phyloP scores from a whole-genome alignment of 2,888 invertebrate species.

The Dichetophora obliterata region DNA sequence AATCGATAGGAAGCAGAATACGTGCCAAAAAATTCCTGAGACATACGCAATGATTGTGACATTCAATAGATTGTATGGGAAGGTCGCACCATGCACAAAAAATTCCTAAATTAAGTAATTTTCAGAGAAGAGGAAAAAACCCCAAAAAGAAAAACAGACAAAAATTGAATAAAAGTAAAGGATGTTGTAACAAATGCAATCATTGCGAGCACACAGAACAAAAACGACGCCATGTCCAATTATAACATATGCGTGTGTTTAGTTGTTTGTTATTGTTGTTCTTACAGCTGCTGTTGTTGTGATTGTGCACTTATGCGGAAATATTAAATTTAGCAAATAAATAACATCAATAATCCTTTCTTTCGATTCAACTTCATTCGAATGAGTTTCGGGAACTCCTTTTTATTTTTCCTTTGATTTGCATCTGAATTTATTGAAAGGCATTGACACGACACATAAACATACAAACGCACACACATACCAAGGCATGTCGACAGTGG shows the following conservation, averaged over 20 bases:
- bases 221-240: not conserved
- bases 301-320: slow-evolving; percentile 50
- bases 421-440: slow-evolving; percentile 32
- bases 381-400: slow-evolving; percentile 2
- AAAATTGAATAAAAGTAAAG: not conserved
- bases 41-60: slow-evolving; percentile 13
- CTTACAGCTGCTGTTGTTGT: slow-evolving; percentile 31
- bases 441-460: not conserved
- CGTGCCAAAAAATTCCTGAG: slow-evolving; percentile 32
- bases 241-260: not conserved
- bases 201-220: not conserved
- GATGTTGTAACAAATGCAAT: not conserved
- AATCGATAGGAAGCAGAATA: slow-evolving; percentile 15
- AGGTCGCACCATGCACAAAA: not conserved
- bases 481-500: not conserved
- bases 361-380: not conserved
- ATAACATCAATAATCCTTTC: slow-evolving; percentile 50
- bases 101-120: slow-evolving; percentile 35
- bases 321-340: slow-evolving; percentile 52
- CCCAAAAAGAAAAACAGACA: not conserved
- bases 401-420: slow-evolving; percentile 14
- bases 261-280: slow-evolving; percentile 20
- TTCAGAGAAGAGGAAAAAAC: not conserved
- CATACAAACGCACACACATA: not conserved
- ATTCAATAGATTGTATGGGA: not conserved